A percentile compares a stretch with the other conserved stretches of the same genome.
phyloP scores from a whole-genome alignment of 2,113 vertebrate genomes.

The Aldabrachelys gigantea region DNA sequence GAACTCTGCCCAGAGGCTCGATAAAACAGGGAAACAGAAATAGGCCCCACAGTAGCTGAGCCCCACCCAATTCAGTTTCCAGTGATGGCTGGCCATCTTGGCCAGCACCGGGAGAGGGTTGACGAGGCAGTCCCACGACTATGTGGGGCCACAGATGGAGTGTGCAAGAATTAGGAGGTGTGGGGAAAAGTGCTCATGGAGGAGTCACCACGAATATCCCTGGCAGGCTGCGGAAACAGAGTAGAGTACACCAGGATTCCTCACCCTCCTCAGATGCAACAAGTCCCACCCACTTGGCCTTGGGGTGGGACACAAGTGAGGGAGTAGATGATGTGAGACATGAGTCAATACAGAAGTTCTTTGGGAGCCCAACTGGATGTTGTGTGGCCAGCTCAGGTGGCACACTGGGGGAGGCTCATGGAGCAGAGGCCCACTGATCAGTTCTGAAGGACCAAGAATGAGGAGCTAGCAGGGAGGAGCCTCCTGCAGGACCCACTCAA shows the following conservation, averaged over 20 bases:
- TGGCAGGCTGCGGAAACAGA: background rate
- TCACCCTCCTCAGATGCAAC: background rate
- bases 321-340: background rate
- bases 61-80: no score
- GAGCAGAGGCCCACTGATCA: background rate
- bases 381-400: background rate
- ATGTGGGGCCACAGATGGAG: no score
- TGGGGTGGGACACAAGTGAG: background rate
- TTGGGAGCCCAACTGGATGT: background rate
- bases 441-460: background rate
- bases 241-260: background rate
- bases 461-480: background rate
- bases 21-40: background rate
- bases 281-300: background rate
- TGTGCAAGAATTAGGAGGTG: no score
- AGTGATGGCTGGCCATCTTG: no score
- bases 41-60: no score
- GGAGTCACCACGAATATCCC: background rate
- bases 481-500: background rate
- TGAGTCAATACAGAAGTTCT: background rate
- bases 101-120: no score
- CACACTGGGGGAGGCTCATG: background rate
- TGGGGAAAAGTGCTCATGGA: background rate
- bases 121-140: no score
- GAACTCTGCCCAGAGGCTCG: background rate